Evolutionary conservation across 2,888 invertebrate genomes (phyloP).

Genomic region (Nephrotoma guestfalica): DNA sequence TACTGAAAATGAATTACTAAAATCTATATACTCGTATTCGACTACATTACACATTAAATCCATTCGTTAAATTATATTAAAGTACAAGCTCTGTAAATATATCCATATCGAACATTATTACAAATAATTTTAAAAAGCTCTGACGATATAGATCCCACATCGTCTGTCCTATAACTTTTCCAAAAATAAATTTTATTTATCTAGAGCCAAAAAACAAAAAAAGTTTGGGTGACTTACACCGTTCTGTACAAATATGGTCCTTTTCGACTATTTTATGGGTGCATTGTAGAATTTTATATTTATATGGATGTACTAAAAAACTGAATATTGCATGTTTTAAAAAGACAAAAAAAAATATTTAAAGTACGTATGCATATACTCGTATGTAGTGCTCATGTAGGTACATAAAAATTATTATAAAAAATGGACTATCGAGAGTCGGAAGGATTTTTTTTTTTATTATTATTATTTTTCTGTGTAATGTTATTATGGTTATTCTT

Average conservation of each 20-base stretch:
- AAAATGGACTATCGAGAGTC: background rate
- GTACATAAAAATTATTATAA: background rate
- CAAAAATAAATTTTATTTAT: background rate
- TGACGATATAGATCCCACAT: background rate
- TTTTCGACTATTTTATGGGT: background rate
- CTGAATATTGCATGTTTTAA: background rate
- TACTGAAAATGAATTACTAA: too few relatives aligned
- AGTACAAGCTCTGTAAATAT: too few relatives aligned
- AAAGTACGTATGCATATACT: background rate
- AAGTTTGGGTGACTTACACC: background rate
- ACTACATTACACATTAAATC: too few relatives aligned
- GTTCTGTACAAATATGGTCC: background rate
- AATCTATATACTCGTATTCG: too few relatives aligned
- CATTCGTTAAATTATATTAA: too few relatives aligned
- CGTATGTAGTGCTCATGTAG: background rate
- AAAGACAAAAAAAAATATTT: background rate
- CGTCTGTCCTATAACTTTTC: background rate
- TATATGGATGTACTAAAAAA: background rate
- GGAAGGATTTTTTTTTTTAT: background rate
- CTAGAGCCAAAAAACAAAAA: background rate
- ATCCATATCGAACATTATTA: too few relatives aligned
- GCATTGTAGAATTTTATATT: background rate
- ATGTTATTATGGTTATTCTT: background rate
- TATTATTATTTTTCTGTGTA: background rate
- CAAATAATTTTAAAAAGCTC: background rate